Evolutionary conservation across 2,888 invertebrate genomes (phyloP), one percentile per base, ranked within the genome.

Genomic region (Prosopocoilus inquinatus): DNA sequence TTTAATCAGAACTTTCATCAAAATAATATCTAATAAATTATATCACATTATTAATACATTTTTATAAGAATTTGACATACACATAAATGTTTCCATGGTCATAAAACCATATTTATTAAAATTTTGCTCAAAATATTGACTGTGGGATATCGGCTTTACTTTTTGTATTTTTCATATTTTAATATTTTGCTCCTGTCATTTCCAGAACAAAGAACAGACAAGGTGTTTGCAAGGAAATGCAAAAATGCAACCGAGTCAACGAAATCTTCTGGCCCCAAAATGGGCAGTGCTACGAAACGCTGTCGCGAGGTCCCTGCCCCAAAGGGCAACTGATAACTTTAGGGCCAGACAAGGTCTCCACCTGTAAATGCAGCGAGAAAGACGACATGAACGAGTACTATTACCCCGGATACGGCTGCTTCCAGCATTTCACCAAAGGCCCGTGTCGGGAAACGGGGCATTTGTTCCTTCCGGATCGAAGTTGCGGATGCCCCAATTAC

Each of bases 211-310:
- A 34, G 32, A 55, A 47, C 11, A 71, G 79, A 66, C 85, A 89
- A 16, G 92, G 91, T 43, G 82, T 82, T 67, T 92, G 92, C 72
- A 82, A 84, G 67, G 80, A 82, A 43, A 83, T 87, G 0, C 82
- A 84, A 68, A 75, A 79, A 7, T 92, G 91, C 64, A 77, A 81
- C 0, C 82, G 84, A 52, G 80, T 81, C 48, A 83, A 83, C 60
- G 82, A 88, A 75, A 73, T 90, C 44, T 90, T 84, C 74, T 92
- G 91, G 91, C 90, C 92, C 0, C 81, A 82, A 49, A 88, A 89
- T 63, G 85, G 84, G 32, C 84, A 85, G 63, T 93, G 93, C 74
- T 90, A 91, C 77, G 82, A 84, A 59, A 79, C 82, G 58, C 80
- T 85, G 53, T 86, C 84, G 1, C 84, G 84, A 71, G 92, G 92